Evolutionary conservation across 2,797 vertebrate genomes (phyloP).

Genomic region (Coregonus ussuriensis): DNA sequence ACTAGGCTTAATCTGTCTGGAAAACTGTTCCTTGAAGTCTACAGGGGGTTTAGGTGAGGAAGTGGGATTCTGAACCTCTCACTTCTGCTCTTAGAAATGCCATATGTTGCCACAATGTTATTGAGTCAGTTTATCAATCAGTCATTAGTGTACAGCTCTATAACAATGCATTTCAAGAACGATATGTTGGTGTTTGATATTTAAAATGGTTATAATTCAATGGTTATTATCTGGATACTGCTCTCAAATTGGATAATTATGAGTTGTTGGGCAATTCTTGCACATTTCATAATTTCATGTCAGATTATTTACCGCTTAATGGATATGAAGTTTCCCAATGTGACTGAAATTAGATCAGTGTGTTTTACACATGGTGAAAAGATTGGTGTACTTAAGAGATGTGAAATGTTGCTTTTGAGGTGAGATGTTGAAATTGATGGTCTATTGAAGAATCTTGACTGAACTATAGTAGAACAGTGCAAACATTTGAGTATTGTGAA

Average conservation of each 20-base stretch:
- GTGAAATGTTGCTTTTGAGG: too few species aligned
- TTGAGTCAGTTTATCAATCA: not conserved
- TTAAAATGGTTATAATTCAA: slow-evolving; percentile 35
- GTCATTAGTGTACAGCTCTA: slow-evolving; percentile 23
- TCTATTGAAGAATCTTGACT: not conserved
- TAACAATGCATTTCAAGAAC: slow-evolving; percentile 39
- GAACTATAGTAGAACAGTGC: not conserved
- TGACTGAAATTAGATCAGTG: slow-evolving; percentile 22
- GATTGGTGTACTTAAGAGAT: not conserved
- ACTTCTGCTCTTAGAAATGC: slow-evolving; percentile 24
- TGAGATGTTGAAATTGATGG: not conserved
- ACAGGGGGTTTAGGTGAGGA: slow-evolving; percentile 26
- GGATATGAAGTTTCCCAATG: slow-evolving; percentile 23
- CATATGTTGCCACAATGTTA: slow-evolving; percentile 23
- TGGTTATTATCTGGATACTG: slow-evolving; percentile 33
- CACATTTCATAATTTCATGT: not conserved
- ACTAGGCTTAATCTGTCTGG: not conserved
- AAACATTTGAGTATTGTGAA: slow-evolving; percentile 35
- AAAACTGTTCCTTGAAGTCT: not conserved
- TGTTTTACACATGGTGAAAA: slow-evolving; percentile 40
- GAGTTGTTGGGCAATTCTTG: slow-evolving; percentile 36
- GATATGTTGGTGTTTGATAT: slow-evolving; percentile 29
- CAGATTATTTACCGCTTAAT: slow-evolving; percentile 48
- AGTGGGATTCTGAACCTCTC: slow-evolving; percentile 24
- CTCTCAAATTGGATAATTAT: slow-evolving; percentile 21